A percentile compares a stretch with the other conserved stretches of the same genome.
phyloP scores from a whole-genome alignment of 2,797 vertebrate genomes.

The Antennarius maculatus region DNA sequence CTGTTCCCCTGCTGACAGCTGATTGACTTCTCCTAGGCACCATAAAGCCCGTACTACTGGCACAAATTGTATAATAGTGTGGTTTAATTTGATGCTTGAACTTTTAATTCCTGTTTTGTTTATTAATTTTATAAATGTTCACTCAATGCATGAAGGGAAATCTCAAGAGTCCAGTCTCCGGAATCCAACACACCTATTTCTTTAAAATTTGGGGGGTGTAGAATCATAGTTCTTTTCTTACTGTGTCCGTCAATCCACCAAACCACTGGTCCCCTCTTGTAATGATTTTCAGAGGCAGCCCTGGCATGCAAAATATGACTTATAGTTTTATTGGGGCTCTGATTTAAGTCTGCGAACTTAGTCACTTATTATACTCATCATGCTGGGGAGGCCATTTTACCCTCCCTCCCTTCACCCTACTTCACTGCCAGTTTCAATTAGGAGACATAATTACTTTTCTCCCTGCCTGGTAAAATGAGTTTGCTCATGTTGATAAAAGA shows the following conservation, averaged over 20 bases:
- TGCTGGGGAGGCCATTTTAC: slow-evolving; percentile 49
- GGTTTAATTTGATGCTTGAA: background rate
- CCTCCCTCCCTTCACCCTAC: slow-evolving; percentile 43
- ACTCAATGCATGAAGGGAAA: background rate
- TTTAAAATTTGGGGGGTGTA: background rate
- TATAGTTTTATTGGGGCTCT: slow-evolving; percentile 39
- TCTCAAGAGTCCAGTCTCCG: too few relatives aligned
- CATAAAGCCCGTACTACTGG: background rate
- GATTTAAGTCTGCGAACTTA: slow-evolving; percentile 57
- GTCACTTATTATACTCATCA: slow-evolving; percentile 47
- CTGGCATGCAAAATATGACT: slow-evolving; percentile 38
- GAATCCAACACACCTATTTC: too few relatives aligned
- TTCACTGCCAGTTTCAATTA: slow-evolving; percentile 74
- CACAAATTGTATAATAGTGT: background rate
- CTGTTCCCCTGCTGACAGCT: slow-evolving; percentile 38
- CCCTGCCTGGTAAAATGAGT: slow-evolving; percentile 61
- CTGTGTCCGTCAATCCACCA: background rate
- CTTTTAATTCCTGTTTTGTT: background rate
- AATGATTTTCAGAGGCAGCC: slow-evolving; percentile 37
- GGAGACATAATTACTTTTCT: slow-evolving; percentile 73
- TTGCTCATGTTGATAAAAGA: slow-evolving; percentile 66
- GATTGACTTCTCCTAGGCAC: background rate
- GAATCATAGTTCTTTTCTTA: background rate
- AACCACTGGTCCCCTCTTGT: slow-evolving; percentile 24
- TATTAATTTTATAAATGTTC: background rate